Evolutionary conservation across 2,888 invertebrate genomes (phyloP).

Genomic region (Drosophila setosimentum): DNA sequence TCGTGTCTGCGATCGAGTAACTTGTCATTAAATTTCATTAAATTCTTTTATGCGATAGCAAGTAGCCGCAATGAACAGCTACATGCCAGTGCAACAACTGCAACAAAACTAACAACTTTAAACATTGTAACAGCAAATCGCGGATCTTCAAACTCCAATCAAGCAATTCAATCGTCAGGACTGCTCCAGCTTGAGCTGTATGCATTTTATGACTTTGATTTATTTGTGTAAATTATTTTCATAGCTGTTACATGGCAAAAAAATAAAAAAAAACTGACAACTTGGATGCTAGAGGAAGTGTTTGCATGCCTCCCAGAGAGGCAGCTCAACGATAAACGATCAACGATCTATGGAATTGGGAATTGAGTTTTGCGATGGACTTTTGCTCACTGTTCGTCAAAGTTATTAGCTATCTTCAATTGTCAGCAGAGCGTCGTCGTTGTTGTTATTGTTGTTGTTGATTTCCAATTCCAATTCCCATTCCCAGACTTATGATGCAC

Average conservation of each 20-base stretch:
- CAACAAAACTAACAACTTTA: slow-evolving; percentile 31
- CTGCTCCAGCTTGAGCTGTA: slow-evolving; percentile 44
- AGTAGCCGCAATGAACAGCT: slow-evolving; percentile 39
- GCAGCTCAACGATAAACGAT: slow-evolving; percentile 17
- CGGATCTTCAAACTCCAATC: slow-evolving; percentile 49
- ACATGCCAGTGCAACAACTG: slow-evolving; percentile 5
- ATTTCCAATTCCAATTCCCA: slow-evolving; percentile 18
- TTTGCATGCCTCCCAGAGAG: slow-evolving; percentile 48
- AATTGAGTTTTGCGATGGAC: slow-evolving; percentile 17
- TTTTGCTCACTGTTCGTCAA: slow-evolving; percentile 61
- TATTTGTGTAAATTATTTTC: slow-evolving; percentile 77
- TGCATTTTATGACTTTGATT: slow-evolving; percentile 76
- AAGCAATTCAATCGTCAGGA: slow-evolving; percentile 8
- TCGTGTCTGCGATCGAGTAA: slow-evolving; percentile 75
- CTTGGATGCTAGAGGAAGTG: slow-evolving; percentile 58
- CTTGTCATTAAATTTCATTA: slow-evolving; percentile 81
- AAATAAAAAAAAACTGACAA: slow-evolving; percentile 21
- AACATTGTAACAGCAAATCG: slow-evolving; percentile 47
- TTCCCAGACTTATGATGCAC: slow-evolving; percentile 35
- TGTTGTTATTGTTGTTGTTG: slow-evolving; percentile 9
- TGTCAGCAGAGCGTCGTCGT: slow-evolving; percentile 57
- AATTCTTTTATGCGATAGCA: slow-evolving; percentile 80
- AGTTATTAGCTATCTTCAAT: slow-evolving; percentile 76
- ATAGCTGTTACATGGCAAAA: slow-evolving; percentile 61
- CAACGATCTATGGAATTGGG: slow-evolving; percentile 18